phyloP scores from a whole-genome alignment of 2,888 invertebrate species.

The Calliopum simillimum region DNA sequence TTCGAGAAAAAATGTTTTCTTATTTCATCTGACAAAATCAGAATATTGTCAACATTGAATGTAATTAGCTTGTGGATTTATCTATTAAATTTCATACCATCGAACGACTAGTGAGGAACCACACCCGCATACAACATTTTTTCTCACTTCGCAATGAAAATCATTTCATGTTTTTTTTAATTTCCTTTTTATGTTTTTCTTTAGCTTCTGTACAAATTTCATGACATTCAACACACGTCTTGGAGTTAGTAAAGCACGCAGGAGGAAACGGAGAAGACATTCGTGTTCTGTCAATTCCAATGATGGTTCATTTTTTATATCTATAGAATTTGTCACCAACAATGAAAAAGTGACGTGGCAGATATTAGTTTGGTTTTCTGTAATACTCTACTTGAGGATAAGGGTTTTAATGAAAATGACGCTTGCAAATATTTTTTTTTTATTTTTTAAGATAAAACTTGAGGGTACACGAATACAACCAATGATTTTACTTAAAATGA shows the following conservation, averaged over 20 bases:
- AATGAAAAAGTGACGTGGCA: not conserved
- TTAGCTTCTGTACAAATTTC: not conserved
- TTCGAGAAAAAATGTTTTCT: not conserved
- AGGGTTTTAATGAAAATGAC: slow-evolving; percentile 31
- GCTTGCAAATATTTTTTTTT: slow-evolving; percentile 9
- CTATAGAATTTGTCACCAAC: slow-evolving; percentile 13
- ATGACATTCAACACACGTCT: not conserved
- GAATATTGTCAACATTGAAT: slow-evolving; percentile 1
- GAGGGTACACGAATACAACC: too few species aligned
- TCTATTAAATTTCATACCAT: not conserved
- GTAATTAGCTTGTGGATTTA: slow-evolving; percentile 13
- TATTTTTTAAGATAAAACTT: not conserved
- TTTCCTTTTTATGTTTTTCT: not conserved
- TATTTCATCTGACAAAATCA: not conserved
- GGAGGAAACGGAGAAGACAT: not conserved
- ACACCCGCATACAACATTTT: too few species aligned
- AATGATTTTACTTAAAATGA: too few species aligned
- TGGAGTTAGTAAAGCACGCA: not conserved
- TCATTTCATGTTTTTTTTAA: not conserved
- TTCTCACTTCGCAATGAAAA: not conserved
- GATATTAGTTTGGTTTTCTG: not conserved
- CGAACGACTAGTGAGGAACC: not conserved
- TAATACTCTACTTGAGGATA: not conserved
- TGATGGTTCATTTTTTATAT: slow-evolving; percentile 1
- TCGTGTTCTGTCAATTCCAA: slow-evolving; percentile 17